These are phyloP conservation scores for Malurus leucopterus DNA, from an alignment of 2,797 vertebrate genomes.

Conservation along the genomic window DNA sequence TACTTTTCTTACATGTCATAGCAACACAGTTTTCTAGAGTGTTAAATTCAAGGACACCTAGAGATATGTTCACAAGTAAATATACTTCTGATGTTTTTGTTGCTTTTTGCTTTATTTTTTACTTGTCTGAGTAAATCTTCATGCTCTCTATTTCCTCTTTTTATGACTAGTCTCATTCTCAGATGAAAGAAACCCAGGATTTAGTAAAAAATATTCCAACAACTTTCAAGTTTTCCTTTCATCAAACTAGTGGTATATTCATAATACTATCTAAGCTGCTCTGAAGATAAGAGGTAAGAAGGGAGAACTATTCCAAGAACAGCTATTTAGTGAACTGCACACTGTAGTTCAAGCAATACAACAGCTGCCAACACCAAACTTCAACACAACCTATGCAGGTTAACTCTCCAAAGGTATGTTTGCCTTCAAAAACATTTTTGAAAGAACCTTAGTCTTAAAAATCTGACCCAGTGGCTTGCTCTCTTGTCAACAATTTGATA, in stretches of 20 bases:
- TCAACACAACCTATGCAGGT: neutral
- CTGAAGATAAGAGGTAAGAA: neutral
- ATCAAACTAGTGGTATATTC: neutral
- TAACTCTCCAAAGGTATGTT: neutral
- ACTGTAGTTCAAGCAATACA: neutral
- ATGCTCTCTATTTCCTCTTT: neutral
- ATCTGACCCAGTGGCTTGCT: neutral
- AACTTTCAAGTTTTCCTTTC: neutral
- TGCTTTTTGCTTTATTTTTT: neutral
- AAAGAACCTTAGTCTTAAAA: neutral
- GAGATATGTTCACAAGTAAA: neutral
- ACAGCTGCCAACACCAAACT: neutral
- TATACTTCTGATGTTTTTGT: neutral
- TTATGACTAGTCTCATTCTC: neutral
- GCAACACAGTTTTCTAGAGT: neutral
- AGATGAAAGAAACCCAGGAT: neutral
- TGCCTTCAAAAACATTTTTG: neutral
- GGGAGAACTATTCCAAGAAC: neutral
- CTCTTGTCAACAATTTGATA: neutral
- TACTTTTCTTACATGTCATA: neutral
- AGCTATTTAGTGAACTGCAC: neutral
- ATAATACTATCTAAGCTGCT: neutral
- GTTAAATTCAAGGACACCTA: neutral
- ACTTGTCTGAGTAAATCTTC: neutral
- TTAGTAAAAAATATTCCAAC: neutral